These are phyloP conservation scores for Spodoptera frugiperda DNA, from an alignment of 1,140 invertebrate species.

Conservation along the genomic window DNA sequence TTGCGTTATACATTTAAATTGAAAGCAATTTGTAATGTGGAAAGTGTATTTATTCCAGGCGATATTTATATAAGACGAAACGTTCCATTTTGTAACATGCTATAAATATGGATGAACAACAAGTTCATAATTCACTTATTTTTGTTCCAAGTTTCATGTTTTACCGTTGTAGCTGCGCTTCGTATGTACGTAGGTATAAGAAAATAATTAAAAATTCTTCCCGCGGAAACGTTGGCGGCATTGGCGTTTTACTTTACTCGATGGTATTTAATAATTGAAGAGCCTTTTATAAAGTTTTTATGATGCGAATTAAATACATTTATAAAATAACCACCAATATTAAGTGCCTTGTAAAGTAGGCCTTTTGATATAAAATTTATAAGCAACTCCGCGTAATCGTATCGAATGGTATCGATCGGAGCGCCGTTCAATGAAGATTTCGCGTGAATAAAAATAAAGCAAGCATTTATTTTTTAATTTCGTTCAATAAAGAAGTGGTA, in stretches of 20 bases:
- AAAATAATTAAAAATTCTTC: constrained; percentile 43
- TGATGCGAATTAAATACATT: constrained; percentile 11
- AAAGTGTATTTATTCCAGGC: constrained; percentile 13
- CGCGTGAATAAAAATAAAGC: no score
- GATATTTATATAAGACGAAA: constrained; percentile 9
- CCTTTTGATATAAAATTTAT: no score
- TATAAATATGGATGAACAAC: constrained; percentile 13
- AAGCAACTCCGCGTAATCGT: no score
- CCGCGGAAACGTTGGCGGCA: constrained; percentile 24
- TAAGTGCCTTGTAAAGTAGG: not conserved
- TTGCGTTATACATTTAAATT: constrained; percentile 31
- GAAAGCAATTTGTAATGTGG: constrained; percentile 25
- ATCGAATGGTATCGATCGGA: no score
- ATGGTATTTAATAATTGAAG: constrained; percentile 34
- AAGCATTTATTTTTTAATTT: not conserved
- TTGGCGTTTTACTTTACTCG: constrained; percentile 32
- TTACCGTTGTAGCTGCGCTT: constrained; percentile 7
- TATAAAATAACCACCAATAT: not conserved
- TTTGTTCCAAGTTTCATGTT: constrained; percentile 28
- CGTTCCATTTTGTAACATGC: not conserved
- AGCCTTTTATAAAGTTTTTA: constrained; percentile 34
- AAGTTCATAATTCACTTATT: constrained; percentile 32
- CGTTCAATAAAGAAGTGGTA: not conserved
- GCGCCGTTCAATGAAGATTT: no score
- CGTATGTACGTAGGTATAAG: constrained; percentile 17